A percentile compares a stretch with the other conserved stretches of the same genome.
Evolutionary conservation across 2,888 invertebrate genomes (phyloP).

Genomic region (Azorinus chamasolen): DNA sequence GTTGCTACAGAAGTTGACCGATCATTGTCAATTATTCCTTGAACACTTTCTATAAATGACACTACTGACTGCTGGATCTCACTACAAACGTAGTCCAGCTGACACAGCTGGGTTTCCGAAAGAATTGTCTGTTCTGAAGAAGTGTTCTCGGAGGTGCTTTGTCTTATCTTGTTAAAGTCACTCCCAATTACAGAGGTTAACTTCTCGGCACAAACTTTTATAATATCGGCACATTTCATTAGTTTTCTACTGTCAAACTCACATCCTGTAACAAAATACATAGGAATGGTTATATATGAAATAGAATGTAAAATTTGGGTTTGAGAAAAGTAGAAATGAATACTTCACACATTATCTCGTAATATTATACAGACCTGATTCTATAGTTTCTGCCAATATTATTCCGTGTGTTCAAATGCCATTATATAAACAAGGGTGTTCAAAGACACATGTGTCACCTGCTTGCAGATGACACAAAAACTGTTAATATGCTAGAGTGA

Average conservation of each 20-base stretch:
- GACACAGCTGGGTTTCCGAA: slow-evolving; percentile 74
- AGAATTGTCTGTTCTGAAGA: slow-evolving; percentile 68
- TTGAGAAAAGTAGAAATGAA: too few species aligned
- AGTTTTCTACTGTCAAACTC: slow-evolving; percentile 69
- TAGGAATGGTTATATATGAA: too few species aligned
- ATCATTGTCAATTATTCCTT: slow-evolving; percentile 58
- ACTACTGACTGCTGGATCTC: slow-evolving; percentile 65
- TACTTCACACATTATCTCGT: too few species aligned
- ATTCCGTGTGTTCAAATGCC: too few species aligned
- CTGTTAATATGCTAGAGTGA: too few species aligned
- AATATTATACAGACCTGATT: too few species aligned
- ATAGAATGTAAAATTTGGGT: too few species aligned
- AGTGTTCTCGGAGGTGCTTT: slow-evolving; percentile 7
- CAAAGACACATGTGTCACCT: too few species aligned
- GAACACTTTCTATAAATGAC: slow-evolving; percentile 64
- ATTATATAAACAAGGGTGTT: too few species aligned
- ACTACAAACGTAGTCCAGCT: slow-evolving; percentile 68
- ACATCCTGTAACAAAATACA: slow-evolving; percentile 55
- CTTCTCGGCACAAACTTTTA: slow-evolving; percentile 70
- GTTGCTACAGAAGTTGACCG: slow-evolving; percentile 24
- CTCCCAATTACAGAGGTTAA: slow-evolving; percentile 58
- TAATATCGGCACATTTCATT: slow-evolving; percentile 74
- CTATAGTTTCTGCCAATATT: too few species aligned
- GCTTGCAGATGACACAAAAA: too few species aligned
- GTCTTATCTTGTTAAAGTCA: slow-evolving; percentile 34